These are phyloP conservation scores for Columba janthina DNA, from an alignment of 2,113 vertebrate genomes.

Conservation along the genomic window DNA sequence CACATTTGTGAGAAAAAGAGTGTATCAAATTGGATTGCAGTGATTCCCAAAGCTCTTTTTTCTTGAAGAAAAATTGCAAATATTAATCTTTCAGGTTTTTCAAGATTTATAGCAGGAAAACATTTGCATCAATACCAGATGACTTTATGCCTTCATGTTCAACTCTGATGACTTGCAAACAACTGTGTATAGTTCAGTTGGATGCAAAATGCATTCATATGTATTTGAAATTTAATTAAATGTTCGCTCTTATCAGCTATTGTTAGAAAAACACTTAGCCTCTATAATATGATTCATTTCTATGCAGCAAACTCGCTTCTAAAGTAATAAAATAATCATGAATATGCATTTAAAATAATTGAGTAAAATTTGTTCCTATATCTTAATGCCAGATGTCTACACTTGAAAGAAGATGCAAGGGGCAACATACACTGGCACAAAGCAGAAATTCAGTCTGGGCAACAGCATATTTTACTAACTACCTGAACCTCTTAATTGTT, in stretches of 20 bases:
- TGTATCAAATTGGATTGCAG: not conserved
- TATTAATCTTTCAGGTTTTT: not conserved
- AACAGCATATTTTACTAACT: not conserved
- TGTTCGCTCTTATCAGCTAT: not conserved
- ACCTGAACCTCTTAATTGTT: not conserved
- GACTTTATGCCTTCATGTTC: not conserved
- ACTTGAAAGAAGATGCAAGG: not conserved
- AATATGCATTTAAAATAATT: not conserved
- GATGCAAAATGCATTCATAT: not conserved
- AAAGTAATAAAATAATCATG: not conserved
- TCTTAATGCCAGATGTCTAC: not conserved
- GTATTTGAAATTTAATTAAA: not conserved
- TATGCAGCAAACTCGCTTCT: not conserved
- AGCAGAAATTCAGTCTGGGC: not conserved
- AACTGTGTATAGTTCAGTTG: not conserved
- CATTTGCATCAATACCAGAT: not conserved
- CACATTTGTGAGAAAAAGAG: not conserved
- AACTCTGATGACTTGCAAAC: not conserved
- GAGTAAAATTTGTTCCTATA: not conserved
- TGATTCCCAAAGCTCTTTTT: not conserved
- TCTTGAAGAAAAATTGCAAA: not conserved
- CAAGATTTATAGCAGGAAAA: not conserved
- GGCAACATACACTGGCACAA: not conserved
- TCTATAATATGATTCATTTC: not conserved
- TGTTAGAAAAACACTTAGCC: not conserved